Conservation (phyloP, 2,888 invertebrate species). For the Aleiodes alternator region DNA sequence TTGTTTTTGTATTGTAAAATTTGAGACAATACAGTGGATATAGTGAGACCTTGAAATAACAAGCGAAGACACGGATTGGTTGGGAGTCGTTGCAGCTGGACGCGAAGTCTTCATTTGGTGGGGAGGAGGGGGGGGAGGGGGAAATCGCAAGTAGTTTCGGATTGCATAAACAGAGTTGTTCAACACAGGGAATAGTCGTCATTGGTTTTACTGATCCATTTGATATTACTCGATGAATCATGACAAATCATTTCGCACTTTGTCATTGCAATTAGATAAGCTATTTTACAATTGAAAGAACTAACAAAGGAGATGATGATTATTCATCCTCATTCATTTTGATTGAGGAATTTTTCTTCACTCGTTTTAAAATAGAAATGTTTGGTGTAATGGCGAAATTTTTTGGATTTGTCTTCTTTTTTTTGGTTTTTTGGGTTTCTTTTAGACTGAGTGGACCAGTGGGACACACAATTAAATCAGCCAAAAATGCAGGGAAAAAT, state of each 20-base stretch:
- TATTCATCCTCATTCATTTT: not conserved
- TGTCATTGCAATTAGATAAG: slow-evolving; percentile 1
- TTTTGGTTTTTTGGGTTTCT: not conserved
- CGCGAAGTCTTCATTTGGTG: not conserved
- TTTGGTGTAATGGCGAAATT: slow-evolving; percentile 2
- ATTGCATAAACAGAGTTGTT: slow-evolving; percentile 37
- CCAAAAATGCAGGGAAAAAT: slow-evolving; percentile 56
- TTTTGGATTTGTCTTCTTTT: not conserved
- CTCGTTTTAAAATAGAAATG: slow-evolving; percentile 10
- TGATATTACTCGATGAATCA: slow-evolving; percentile 18
- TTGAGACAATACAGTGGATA: slow-evolving; percentile 24
- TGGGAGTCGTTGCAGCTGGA: slow-evolving; percentile 24
- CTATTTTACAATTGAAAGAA: not conserved
- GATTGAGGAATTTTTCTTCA: not conserved
- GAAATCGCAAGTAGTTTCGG: not conserved
- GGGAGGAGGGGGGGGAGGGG: not conserved
- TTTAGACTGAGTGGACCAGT: slow-evolving; percentile 68
- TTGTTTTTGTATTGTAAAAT: not conserved
- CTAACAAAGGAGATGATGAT: not conserved
- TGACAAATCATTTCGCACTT: slow-evolving; percentile 5
- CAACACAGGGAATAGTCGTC: slow-evolving; percentile 22
- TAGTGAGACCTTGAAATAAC: slow-evolving; percentile 24
- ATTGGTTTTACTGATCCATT: slow-evolving; percentile 20
- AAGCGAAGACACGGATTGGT: slow-evolving; percentile 16
- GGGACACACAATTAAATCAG: slow-evolving; percentile 62